These are phyloP conservation scores for Scolopax mira DNA, from an alignment of 2,113 vertebrate species.

Conservation along the genomic window DNA sequence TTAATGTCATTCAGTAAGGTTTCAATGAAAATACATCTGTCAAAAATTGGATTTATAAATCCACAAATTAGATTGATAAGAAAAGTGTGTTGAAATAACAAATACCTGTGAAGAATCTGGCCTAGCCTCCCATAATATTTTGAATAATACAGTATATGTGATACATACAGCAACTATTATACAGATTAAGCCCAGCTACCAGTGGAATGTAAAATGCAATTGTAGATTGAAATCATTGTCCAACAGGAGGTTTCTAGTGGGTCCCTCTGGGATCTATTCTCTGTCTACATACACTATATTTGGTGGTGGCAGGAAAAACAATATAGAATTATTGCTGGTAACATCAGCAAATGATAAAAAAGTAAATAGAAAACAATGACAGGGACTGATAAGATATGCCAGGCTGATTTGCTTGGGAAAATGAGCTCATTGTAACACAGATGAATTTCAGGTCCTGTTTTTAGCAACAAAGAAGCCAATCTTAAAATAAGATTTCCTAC, in stretches of 20 bases:
- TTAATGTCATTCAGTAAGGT: not conserved
- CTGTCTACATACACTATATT: not conserved
- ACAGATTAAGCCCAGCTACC: not conserved
- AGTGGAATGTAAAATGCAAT: not conserved
- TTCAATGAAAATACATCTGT: not conserved
- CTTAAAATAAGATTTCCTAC: not conserved
- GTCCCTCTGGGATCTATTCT: not conserved
- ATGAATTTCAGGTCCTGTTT: not conserved
- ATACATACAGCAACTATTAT: not conserved
- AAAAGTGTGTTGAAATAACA: not conserved
- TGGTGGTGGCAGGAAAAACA: not conserved
- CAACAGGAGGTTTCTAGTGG: not conserved
- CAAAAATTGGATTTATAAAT: not conserved
- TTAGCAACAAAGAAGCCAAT: not conserved
- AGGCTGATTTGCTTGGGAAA: not conserved
- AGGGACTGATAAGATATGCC: not conserved
- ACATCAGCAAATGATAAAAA: not conserved
- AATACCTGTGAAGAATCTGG: not conserved
- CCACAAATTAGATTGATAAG: not conserved
- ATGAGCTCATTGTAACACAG: not conserved
- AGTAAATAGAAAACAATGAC: not conserved
- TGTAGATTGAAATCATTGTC: not conserved
- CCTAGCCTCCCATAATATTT: not conserved
- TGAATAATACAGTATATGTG: not conserved
- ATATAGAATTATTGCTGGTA: not conserved